These are phyloP conservation scores for Lonchura striata DNA, from an alignment of 2,113 vertebrate genomes.

Conservation along the genomic window DNA sequence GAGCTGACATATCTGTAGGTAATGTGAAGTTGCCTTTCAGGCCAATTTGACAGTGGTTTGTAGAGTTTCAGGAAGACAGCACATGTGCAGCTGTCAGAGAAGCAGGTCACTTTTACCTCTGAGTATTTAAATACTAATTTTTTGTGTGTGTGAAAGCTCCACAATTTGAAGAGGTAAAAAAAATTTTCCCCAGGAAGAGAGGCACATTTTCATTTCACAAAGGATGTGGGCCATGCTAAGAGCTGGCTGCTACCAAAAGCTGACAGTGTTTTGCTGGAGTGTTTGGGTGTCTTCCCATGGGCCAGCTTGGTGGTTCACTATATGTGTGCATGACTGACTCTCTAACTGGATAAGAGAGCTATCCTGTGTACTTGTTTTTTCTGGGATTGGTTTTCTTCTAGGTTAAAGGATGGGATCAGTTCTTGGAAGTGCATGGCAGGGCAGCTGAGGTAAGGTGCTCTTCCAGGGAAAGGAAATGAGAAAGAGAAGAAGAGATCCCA, in stretches of 20 bases:
- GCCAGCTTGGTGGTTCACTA: neutral
- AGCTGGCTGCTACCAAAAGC: neutral
- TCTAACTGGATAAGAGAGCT: neutral
- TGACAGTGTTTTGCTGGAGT: neutral
- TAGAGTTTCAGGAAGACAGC: neutral
- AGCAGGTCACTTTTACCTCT: neutral
- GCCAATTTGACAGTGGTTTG: neutral
- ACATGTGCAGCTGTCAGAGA: neutral
- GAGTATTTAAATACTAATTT: neutral
- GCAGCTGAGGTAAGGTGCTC: neutral
- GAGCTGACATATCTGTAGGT: neutral
- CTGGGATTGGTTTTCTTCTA: neutral
- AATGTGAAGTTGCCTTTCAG: neutral
- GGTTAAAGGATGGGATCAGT: neutral
- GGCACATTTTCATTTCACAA: neutral
- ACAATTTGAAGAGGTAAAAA: neutral
- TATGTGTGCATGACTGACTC: fast-evolving
- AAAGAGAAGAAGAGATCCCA: neutral
- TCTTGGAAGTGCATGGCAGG: neutral
- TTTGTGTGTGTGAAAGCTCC: neutral
- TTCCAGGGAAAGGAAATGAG: neutral
- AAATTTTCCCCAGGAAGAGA: neutral
- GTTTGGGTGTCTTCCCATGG: neutral
- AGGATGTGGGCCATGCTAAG: neutral
- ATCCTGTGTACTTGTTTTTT: neutral